A percentile compares a stretch with the other conserved stretches of the same genome.
Evolutionary conservation across 2,113 vertebrate genomes (phyloP).

Genomic region (Tiliqua scincoides): DNA sequence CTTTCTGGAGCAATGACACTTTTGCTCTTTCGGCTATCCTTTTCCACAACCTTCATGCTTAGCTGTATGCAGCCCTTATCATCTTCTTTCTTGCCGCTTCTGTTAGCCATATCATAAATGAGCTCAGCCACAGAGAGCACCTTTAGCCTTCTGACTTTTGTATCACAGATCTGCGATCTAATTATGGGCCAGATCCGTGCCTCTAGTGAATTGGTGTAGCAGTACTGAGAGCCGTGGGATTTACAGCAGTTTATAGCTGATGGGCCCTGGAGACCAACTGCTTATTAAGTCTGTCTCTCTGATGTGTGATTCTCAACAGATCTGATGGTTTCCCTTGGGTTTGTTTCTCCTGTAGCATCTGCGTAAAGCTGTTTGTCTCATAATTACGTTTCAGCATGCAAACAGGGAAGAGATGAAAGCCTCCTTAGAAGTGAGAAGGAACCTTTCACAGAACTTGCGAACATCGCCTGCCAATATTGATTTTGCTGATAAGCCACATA

Average conservation of each 20-base stretch:
- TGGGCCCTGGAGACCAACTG: not conserved
- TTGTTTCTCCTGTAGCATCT: conserved; percentile 9
- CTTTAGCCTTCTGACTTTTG: conserved; percentile 16
- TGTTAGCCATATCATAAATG: conserved; percentile 12
- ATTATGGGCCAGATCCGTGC: conserved; percentile 29
- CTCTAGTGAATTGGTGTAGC: not conserved
- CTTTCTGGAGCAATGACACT: conserved; percentile 32
- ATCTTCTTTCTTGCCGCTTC: conserved; percentile 18
- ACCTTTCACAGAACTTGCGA: not conserved
- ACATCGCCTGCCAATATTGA: conserved; percentile 41
- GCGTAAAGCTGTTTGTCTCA: conserved; percentile 29
- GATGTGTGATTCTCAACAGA: conserved; percentile 23
- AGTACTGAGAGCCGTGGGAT: conserved; percentile 2
- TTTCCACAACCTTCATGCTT: conserved; percentile 43
- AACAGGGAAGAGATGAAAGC: conserved; percentile 35
- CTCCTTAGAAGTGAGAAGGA: conserved; percentile 33
- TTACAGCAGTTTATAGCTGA: conserved; percentile 3
- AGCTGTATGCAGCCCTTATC: conserved; percentile 26
- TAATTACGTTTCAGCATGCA: conserved; percentile 47
- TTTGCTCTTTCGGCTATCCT: conserved; percentile 25
- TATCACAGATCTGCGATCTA: not conserved
- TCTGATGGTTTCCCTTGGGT: not conserved
- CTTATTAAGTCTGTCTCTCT: not conserved
- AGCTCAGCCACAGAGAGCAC: not conserved
- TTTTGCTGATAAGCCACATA: conserved; percentile 49